Percentiles rank a stretch among this genome's conserved stretches.
phyloP scores from a whole-genome alignment of 2,113 vertebrate species.

The Oncorhynchus clarkii region DNA sequence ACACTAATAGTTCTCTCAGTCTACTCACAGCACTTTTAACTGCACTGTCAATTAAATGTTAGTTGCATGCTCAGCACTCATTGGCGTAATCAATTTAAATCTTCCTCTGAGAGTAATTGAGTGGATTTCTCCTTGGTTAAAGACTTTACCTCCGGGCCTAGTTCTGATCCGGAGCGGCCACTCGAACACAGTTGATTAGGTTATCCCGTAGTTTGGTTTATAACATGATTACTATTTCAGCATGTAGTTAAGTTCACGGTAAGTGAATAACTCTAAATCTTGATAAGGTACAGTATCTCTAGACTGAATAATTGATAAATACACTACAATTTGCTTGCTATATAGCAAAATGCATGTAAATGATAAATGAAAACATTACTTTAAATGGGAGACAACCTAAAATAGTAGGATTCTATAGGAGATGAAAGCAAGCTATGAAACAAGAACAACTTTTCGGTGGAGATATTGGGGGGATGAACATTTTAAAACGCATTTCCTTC shows the following conservation, averaged over 20 bases:
- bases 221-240: background rate
- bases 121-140: slow-evolving; percentile 18
- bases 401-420: background rate
- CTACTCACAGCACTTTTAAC: slow-evolving; percentile 36
- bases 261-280: background rate
- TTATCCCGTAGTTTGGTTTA: background rate
- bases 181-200: background rate
- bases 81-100: slow-evolving; percentile 60
- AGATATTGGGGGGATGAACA: no score
- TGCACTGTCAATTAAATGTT: slow-evolving; percentile 57
- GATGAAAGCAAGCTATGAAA: background rate
- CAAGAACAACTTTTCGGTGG: no score
- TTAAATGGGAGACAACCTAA: background rate
- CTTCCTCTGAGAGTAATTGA: slow-evolving; percentile 52
- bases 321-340: background rate
- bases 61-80: slow-evolving; percentile 58
- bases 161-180: background rate
- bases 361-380: background rate
- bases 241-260: background rate
- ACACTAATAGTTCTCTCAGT: slow-evolving; percentile 12
- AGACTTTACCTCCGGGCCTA: slow-evolving; percentile 1
- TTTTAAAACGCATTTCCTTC: no score
- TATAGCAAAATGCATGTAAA: background rate
- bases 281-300: background rate
- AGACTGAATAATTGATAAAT: background rate